Percentiles rank a stretch among this genome's conserved stretches.
Evolutionary conservation across 1,140 invertebrate genomes (phyloP).

Genomic region (Pseudomyrmex concolor): DNA sequence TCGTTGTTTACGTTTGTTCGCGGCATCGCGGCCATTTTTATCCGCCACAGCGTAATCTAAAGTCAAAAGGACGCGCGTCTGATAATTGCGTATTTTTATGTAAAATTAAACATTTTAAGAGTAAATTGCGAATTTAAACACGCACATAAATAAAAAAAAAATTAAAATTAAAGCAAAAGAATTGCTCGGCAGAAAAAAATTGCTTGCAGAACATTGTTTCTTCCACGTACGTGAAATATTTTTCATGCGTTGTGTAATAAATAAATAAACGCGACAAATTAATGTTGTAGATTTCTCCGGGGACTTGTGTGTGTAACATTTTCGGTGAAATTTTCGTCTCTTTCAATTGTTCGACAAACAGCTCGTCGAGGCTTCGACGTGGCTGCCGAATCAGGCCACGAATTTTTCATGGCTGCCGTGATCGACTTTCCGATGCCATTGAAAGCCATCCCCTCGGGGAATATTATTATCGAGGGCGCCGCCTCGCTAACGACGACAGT

Average conservation of each 20-base stretch:
- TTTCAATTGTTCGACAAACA: constrained; percentile 2
- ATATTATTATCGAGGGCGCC: constrained; percentile 64
- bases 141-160: no score
- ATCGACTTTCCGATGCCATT: constrained; percentile 56
- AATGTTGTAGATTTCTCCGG: not conserved
- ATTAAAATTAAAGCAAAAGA: no score
- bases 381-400: not conserved
- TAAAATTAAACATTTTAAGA: not conserved
- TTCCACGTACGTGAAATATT: not conserved
- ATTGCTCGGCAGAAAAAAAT: no score
- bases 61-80: not conserved
- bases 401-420: constrained; percentile 25
- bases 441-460: constrained; percentile 40
- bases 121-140: not conserved
- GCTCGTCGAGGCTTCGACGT: not conserved
- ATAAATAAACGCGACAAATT: not conserved
- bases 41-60: not conserved
- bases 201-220: no score
- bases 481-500: constrained; percentile 59
- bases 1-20: not conserved
- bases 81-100: not conserved
- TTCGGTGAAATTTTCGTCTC: not conserved
- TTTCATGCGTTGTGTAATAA: not conserved
- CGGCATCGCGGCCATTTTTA: no score
- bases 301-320: not conserved